These are phyloP conservation scores for Loriculus beryllinus DNA, from an alignment of 2,797 vertebrate species.

Conservation along the genomic window DNA sequence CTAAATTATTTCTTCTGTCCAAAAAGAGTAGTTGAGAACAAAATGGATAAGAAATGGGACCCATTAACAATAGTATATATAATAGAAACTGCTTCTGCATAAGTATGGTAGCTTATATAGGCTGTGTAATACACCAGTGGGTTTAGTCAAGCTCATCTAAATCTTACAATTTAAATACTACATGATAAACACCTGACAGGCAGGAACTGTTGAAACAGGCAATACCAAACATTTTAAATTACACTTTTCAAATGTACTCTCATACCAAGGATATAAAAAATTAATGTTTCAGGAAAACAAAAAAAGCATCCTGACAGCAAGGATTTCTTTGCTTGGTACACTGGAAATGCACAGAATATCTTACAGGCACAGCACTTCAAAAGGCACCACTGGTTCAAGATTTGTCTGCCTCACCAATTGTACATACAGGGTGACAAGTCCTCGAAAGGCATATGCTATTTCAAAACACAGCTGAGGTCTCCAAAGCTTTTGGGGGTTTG, in stretches of 20 bases:
- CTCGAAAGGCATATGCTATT: conserved; percentile 12
- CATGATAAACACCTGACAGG: background rate
- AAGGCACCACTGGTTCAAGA: background rate
- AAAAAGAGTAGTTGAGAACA: background rate
- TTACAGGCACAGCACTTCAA: background rate
- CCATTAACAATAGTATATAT: background rate
- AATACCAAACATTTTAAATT: background rate
- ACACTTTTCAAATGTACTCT: background rate
- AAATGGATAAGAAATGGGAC: background rate
- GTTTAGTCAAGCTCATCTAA: background rate
- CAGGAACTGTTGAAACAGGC: background rate
- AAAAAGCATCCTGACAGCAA: background rate
- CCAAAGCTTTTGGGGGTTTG: background rate
- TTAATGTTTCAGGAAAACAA: background rate
- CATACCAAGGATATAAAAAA: background rate
- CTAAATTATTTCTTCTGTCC: background rate
- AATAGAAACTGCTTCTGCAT: background rate
- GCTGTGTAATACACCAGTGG: background rate
- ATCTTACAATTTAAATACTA: background rate
- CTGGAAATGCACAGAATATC: background rate
- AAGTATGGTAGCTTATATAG: background rate
- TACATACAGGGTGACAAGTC: background rate
- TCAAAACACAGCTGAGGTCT: conserved; percentile 24
- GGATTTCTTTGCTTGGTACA: background rate
- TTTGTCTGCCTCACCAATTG: background rate